Evolutionary conservation across 1,140 invertebrate genomes (phyloP).

Genomic region (Thaumatotibia leucotreta): DNA sequence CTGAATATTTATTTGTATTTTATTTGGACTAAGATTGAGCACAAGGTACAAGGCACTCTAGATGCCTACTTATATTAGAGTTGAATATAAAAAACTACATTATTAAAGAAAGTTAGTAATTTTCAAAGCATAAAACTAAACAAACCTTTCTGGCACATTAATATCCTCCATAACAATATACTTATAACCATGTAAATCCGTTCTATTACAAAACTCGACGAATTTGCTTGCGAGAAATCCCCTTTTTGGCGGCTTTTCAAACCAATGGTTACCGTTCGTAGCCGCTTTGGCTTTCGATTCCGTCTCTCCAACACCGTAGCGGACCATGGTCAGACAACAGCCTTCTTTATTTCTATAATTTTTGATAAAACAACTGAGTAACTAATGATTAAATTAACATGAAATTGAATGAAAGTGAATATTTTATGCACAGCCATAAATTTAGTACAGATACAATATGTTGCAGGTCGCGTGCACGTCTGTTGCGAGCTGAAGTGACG

Average conservation of each 20-base stretch:
- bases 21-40: too few species aligned
- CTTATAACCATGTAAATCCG: slow-evolving; percentile 61
- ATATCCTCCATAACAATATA: slow-evolving; percentile 64
- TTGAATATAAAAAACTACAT: too few species aligned
- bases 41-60: too few species aligned
- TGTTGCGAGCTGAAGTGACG: slow-evolving; percentile 21
- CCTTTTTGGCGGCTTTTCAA: slow-evolving; percentile 20
- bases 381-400: background rate
- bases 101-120: too few species aligned
- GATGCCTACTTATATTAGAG: too few species aligned
- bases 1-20: too few species aligned
- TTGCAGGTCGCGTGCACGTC: slow-evolving; percentile 15
- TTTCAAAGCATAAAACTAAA: slow-evolving; percentile 12
- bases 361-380: background rate
- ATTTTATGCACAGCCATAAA: background rate
- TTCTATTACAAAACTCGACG: slow-evolving; percentile 55
- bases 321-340: slow-evolving; percentile 20
- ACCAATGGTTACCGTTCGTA: slow-evolving; percentile 3
- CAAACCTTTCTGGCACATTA: slow-evolving; percentile 54
- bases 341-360: background rate
- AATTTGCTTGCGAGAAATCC: slow-evolving; percentile 35
- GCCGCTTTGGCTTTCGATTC: background rate
- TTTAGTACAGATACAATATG: background rate
- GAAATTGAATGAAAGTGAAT: too few species aligned
- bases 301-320: slow-evolving; percentile 10